These are phyloP conservation scores for Apamea crenata DNA, from an alignment of 2,888 invertebrate species.

Conservation along the genomic window DNA sequence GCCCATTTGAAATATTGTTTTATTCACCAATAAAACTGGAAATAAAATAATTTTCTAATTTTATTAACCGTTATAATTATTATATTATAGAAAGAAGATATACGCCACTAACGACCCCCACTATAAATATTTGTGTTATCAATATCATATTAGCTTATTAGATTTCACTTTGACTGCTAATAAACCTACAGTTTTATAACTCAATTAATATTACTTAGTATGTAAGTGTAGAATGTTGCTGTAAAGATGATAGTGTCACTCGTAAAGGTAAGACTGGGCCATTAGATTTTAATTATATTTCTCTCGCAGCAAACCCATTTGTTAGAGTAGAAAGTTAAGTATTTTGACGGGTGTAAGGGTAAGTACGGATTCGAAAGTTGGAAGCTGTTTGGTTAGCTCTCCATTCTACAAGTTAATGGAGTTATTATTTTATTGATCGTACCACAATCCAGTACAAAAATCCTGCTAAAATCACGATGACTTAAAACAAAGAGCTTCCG, in stretches of 20 bases:
- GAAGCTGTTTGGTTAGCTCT: slow-evolving; percentile 41
- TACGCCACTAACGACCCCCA: slow-evolving; percentile 36
- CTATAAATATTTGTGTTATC: slow-evolving; percentile 62
- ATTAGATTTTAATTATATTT: slow-evolving; percentile 57
- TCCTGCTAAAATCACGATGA: background rate
- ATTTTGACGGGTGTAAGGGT: slow-evolving; percentile 55
- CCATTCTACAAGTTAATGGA: background rate
- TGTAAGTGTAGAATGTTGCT: slow-evolving; percentile 46
- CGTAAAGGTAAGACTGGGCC: slow-evolving; percentile 48
- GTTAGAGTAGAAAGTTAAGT: slow-evolving; percentile 53
- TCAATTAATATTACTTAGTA: slow-evolving; percentile 66
- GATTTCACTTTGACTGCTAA: slow-evolving; percentile 60
- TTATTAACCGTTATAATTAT: slow-evolving; percentile 48
- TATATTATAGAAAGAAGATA: slow-evolving; percentile 36
- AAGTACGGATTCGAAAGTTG: slow-evolving; percentile 55
- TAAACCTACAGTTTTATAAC: slow-evolving; percentile 65
- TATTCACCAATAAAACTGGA: slow-evolving; percentile 52
- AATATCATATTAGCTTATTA: slow-evolving; percentile 60
- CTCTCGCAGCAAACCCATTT: slow-evolving; percentile 44
- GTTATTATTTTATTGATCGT: background rate
- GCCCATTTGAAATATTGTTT: slow-evolving; percentile 58
- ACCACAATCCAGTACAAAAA: background rate
- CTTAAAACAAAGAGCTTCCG: slow-evolving; percentile 25
- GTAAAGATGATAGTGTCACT: slow-evolving; percentile 53
- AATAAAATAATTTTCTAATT: slow-evolving; percentile 62